phyloP scores from a whole-genome alignment of 1,140 invertebrate genomes.

The Brachionus paranguensis region DNA sequence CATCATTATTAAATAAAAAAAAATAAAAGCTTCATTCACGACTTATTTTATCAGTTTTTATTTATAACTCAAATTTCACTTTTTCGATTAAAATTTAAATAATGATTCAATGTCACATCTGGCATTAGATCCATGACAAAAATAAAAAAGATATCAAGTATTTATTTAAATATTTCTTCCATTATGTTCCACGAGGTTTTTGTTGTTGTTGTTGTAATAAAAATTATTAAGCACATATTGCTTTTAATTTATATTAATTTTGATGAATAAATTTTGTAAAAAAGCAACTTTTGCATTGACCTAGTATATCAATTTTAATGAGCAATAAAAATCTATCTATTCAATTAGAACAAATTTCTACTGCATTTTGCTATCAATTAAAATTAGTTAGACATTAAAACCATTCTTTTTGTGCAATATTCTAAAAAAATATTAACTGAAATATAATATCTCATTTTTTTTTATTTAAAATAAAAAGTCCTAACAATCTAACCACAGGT shows the following conservation, averaged over 20 bases:
- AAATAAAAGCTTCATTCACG: no score
- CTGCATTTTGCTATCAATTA: background rate
- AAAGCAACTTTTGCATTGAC: background rate
- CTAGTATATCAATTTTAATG: background rate
- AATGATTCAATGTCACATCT: no score
- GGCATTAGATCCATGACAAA: no score
- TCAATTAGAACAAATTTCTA: background rate
- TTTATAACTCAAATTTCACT: background rate
- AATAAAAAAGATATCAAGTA: no score
- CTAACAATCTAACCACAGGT: background rate
- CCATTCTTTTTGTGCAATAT: background rate
- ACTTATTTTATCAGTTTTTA: no score
- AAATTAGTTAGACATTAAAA: background rate
- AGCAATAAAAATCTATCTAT: background rate
- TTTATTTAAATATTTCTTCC: no score
- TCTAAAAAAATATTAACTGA: background rate
- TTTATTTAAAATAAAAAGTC: background rate
- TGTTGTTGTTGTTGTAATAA: background rate
- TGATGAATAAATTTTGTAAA: background rate
- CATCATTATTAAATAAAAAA: no score
- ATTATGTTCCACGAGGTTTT: background rate
- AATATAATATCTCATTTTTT: background rate
- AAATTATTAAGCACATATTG: background rate
- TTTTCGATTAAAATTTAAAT: background rate
- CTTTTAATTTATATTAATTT: background rate